Evolutionary conservation across 2,888 invertebrate species (phyloP).

Genomic region (Drosophila colorata): DNA sequence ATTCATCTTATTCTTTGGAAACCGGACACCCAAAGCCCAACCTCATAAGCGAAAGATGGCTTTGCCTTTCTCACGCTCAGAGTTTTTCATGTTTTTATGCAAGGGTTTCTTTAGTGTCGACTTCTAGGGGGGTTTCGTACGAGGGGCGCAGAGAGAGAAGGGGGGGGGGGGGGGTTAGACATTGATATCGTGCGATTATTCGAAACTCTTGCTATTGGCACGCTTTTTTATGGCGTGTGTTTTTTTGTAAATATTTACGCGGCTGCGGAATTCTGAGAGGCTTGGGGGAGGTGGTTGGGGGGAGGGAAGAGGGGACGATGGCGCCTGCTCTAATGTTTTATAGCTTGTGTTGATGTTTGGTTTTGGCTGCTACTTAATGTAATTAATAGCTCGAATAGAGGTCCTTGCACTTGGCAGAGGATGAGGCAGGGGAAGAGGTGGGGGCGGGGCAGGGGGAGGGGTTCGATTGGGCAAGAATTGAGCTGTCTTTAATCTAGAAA

Average conservation of each 20-base stretch:
- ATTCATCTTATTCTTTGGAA: conserved; percentile 11
- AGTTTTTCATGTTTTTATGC: not conserved
- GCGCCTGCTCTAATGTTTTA: too few species aligned
- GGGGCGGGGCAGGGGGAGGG: too few species aligned
- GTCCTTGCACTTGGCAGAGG: conserved; percentile 32
- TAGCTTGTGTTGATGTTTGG: too few species aligned
- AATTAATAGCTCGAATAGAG: conserved; percentile 41
- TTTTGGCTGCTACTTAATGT: conserved; percentile 28
- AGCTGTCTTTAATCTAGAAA: not conserved
- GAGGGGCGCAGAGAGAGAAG: not conserved
- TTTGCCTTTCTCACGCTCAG: conserved; percentile 59
- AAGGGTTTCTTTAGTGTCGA: not conserved
- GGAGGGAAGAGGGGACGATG: too few species aligned
- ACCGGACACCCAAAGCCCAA: conserved; percentile 1
- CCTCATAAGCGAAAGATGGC: conserved; percentile 4
- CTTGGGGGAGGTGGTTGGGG: too few species aligned
- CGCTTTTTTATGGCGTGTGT: conserved; percentile 33
- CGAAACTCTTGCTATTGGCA: conserved; percentile 44
- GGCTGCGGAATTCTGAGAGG: conserved; percentile 12
- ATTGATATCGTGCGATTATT: conserved; percentile 55
- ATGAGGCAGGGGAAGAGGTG: conserved; percentile 2
- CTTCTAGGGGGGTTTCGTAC: not conserved
- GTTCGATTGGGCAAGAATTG: too few species aligned
- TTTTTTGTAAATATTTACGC: conserved; percentile 51
- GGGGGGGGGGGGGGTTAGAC: conserved; percentile 13